phyloP scores from a whole-genome alignment of 2,797 vertebrate species.

The Manis pentadactyla region DNA sequence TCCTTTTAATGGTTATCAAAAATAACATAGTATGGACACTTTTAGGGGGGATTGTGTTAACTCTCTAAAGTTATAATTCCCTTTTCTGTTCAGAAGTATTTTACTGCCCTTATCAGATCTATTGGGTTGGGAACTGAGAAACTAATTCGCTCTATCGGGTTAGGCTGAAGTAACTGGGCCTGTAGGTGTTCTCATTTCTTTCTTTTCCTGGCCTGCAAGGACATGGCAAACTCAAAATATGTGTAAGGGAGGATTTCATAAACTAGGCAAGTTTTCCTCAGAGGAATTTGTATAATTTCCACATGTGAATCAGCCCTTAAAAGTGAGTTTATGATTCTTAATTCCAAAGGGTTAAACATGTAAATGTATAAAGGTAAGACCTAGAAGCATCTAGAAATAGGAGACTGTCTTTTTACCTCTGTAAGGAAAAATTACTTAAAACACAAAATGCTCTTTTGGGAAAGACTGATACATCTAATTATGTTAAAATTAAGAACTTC shows the following conservation, averaged over 20 bases:
- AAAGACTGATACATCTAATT: background rate
- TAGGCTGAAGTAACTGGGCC: background rate
- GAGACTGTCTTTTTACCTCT: background rate
- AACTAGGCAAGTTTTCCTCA: background rate
- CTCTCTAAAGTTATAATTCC: background rate
- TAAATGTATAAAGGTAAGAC: background rate
- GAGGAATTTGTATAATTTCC: background rate
- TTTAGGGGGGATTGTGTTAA: background rate
- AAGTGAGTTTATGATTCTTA: background rate
- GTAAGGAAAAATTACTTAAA: background rate
- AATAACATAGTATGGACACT: background rate
- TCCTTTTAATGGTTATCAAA: background rate
- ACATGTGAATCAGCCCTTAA: background rate
- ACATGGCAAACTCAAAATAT: background rate
- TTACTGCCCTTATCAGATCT: background rate
- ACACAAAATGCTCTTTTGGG: background rate
- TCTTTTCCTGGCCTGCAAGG: background rate
- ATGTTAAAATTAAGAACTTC: background rate
- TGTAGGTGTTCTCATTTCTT: background rate
- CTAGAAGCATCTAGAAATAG: background rate
- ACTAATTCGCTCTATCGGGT: background rate
- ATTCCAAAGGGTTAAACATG: too few relatives aligned
- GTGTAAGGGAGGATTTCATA: background rate
- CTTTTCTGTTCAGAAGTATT: background rate
- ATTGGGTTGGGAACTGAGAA: background rate